Evolutionary conservation across 2,797 vertebrate genomes (phyloP).

Genomic region (Phrynocephalus guinanensis): DNA sequence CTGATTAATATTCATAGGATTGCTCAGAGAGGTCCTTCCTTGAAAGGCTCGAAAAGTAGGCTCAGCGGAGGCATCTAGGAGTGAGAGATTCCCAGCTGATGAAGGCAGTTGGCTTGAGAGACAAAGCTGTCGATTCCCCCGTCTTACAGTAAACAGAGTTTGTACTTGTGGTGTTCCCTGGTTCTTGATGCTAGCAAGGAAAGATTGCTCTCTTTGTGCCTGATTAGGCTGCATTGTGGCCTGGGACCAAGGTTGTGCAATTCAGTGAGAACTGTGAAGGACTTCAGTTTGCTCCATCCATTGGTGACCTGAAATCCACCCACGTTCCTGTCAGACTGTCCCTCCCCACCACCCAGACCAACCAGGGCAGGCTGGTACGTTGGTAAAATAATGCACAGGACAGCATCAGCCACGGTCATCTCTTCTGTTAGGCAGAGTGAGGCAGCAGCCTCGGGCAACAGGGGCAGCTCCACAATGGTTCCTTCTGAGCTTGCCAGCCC

Average conservation of each 20-base stretch:
- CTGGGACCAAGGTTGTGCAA: neutral
- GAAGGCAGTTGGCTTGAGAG: neutral
- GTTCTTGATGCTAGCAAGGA: neutral
- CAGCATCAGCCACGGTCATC: neutral
- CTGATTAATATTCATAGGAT: slow-evolving; percentile 59
- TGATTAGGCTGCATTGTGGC: neutral
- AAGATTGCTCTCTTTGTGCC: neutral
- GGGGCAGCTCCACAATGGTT: neutral
- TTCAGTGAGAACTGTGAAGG: neutral
- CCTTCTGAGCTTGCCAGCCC: neutral
- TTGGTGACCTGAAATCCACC: neutral
- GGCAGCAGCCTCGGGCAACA: neutral
- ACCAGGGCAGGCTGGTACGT: neutral
- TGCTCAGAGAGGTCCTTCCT: slow-evolving; percentile 28
- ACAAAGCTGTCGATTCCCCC: neutral
- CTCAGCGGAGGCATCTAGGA: slow-evolving; percentile 33
- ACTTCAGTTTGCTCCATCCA: neutral
- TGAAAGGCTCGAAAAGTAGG: slow-evolving; percentile 19
- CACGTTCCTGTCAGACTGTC: neutral
- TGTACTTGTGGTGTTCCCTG: neutral
- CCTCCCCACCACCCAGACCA: neutral
- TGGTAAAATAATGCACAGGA: neutral
- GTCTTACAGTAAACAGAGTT: slow-evolving; percentile 13
- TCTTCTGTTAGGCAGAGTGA: neutral
- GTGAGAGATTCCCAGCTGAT: slow-evolving; percentile 39